Conservation (phyloP, 2,797 vertebrate species). For the Enteromius unitaeniatus region DNA sequence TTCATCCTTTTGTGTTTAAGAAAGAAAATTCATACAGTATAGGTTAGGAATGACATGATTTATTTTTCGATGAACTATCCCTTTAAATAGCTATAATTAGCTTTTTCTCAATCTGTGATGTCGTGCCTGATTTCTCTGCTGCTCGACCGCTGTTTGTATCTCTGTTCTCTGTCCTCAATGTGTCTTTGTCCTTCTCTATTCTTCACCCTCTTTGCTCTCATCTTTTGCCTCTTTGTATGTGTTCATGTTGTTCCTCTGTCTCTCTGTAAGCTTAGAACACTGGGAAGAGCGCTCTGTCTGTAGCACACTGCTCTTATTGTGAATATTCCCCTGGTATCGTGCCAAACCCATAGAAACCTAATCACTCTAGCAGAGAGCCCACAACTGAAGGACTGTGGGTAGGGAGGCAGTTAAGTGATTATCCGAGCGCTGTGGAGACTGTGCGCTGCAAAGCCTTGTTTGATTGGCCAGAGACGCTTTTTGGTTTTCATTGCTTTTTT, state of each 20-base stretch:
- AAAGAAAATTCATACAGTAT: not conserved
- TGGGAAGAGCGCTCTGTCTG: conserved; percentile 40
- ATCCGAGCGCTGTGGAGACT: conserved; percentile 71
- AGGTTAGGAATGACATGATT: not conserved
- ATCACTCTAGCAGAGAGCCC: conserved; percentile 76
- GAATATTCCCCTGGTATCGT: conserved; percentile 69
- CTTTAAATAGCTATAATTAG: not conserved
- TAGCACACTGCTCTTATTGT: conserved; percentile 76
- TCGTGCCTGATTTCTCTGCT: not conserved
- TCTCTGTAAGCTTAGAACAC: conserved; percentile 49
- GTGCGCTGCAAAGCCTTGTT: conserved; percentile 61
- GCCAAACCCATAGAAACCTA: conserved; percentile 77
- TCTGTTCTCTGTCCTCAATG: conserved; percentile 30
- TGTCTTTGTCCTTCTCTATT: conserved; percentile 47
- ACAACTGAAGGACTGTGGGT: conserved; percentile 54
- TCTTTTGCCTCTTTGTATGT: conserved; percentile 38
- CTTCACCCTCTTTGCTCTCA: conserved; percentile 11
- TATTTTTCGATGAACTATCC: not conserved
- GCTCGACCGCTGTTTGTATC: conserved; percentile 5
- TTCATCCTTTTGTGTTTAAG: not conserved
- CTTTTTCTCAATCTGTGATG: not conserved
- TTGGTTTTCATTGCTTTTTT: conserved; percentile 23
- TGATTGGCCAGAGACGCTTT: conserved; percentile 70
- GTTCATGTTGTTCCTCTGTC: conserved; percentile 31
- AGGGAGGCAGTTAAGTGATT: conserved; percentile 53